These are phyloP conservation scores for Drosophila affinis DNA, from an alignment of 2,888 invertebrate genomes.

Conservation along the genomic window DNA sequence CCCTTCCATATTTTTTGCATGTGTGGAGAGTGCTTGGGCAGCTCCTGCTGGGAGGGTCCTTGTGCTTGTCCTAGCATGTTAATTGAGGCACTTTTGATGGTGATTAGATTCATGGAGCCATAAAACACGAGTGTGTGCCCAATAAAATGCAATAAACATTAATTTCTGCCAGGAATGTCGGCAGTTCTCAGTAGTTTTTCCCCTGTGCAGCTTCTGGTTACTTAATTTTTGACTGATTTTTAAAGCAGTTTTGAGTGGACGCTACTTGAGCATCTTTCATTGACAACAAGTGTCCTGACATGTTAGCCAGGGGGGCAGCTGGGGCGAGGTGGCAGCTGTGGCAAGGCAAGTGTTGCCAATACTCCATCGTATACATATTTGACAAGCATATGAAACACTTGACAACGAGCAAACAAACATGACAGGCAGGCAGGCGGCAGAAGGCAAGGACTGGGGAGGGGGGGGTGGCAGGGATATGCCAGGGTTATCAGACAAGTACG, in stretches of 20 bases:
- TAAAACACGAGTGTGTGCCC: slow-evolving; percentile 36
- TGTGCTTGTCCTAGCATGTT: slow-evolving; percentile 64
- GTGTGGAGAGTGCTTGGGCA: slow-evolving; percentile 12
- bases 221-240: not conserved
- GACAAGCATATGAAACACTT: slow-evolving; percentile 58
- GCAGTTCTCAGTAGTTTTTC: not conserved
- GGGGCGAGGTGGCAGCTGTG: slow-evolving; percentile 26
- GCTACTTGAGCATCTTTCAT: slow-evolving; percentile 31
- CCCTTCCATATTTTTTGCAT: slow-evolving; percentile 20
- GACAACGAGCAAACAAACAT: slow-evolving; percentile 69
- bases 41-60: slow-evolving; percentile 6
- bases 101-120: slow-evolving; percentile 50
- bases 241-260: slow-evolving; percentile 21
- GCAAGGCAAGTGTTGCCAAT: slow-evolving; percentile 58
- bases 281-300: slow-evolving; percentile 43
- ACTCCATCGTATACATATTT: slow-evolving; percentile 32
- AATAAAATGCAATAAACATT: slow-evolving; percentile 61
- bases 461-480: slow-evolving; percentile 2
- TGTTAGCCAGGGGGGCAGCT: slow-evolving; percentile 4
- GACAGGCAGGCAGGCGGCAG: slow-evolving; percentile 47
- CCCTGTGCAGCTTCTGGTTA: not conserved
- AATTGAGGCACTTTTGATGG: slow-evolving; percentile 62
- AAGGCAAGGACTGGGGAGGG: slow-evolving; percentile 24
- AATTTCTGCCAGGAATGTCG: slow-evolving; percentile 6
- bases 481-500: slow-evolving; percentile 1